phyloP scores from a whole-genome alignment of 2,888 invertebrate genomes.

The Thera britannica region DNA sequence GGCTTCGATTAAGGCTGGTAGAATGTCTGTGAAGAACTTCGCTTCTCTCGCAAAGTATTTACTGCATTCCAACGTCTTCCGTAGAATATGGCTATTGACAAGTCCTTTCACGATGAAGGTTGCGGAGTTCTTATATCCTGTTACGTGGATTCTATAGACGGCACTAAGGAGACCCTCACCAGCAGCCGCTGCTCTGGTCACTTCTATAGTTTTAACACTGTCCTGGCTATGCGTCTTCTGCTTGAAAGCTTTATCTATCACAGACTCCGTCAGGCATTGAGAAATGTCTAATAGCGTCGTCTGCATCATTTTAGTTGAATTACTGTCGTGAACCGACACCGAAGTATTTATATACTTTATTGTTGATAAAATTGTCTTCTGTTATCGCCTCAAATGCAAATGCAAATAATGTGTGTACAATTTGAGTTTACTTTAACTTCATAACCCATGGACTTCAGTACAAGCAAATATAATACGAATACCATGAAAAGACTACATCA shows the following conservation, averaged over 20 bases:
- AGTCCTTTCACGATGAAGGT: slow-evolving; percentile 60
- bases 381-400: slow-evolving; percentile 17
- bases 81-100: slow-evolving; percentile 48
- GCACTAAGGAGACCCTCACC: slow-evolving; percentile 63
- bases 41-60: slow-evolving; percentile 56
- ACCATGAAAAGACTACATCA: too few species aligned
- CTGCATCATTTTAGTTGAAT: slow-evolving; percentile 48
- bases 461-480: too few species aligned
- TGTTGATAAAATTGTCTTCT: slow-evolving; percentile 22
- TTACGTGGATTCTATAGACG: slow-evolving; percentile 57
- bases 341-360: slow-evolving; percentile 39
- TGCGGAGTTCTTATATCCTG: slow-evolving; percentile 43
- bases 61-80: slow-evolving; percentile 49
- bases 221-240: slow-evolving; percentile 55
- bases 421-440: slow-evolving; percentile 4
- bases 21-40: slow-evolving; percentile 53
- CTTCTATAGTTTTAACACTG: slow-evolving; percentile 45
- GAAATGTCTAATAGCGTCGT: slow-evolving; percentile 54
- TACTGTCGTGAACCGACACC: background rate
- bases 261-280: slow-evolving; percentile 51
- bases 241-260: slow-evolving; percentile 55
- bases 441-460: background rate
- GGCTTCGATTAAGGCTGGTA: slow-evolving; percentile 51
- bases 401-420: slow-evolving; percentile 10
- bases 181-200: slow-evolving; percentile 55